These are phyloP conservation scores for Sinopyrophorus schimmeli DNA, from an alignment of 2,888 invertebrate genomes.

Conservation along the genomic window DNA sequence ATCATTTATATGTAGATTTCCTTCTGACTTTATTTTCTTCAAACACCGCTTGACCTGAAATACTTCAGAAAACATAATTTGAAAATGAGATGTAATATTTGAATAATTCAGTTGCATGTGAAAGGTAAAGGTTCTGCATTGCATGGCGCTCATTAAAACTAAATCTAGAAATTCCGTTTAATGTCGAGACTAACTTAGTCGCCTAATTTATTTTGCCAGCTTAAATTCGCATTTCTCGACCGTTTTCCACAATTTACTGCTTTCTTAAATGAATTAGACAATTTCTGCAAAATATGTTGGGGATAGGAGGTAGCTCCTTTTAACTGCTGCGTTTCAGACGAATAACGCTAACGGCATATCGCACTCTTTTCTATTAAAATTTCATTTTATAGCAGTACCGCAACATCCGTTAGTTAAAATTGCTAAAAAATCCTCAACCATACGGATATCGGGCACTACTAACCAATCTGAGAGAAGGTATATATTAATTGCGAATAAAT, in stretches of 20 bases:
- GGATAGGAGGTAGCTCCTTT: constrained; percentile 12
- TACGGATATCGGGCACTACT: too few relatives aligned
- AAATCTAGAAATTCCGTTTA: constrained; percentile 24
- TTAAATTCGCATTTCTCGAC: constrained; percentile 26
- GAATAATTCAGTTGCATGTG: too few relatives aligned
- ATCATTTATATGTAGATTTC: too few relatives aligned
- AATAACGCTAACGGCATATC: constrained; percentile 7
- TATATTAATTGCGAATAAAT: too few relatives aligned
- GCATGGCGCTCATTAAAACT: constrained; percentile 20
- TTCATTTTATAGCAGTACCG: too few relatives aligned
- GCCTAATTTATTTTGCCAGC: constrained; percentile 24
- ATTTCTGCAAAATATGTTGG: constrained; percentile 19
- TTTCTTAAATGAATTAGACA: constrained; percentile 28
- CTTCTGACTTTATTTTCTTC: too few relatives aligned
- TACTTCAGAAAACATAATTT: too few relatives aligned
- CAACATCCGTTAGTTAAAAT: too few relatives aligned
- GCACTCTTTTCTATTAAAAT: constrained; percentile 9
- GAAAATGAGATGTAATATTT: too few relatives aligned
- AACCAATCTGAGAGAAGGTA: too few relatives aligned
- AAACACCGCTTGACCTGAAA: too few relatives aligned
- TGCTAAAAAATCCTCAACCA: too few relatives aligned
- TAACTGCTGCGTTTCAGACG: constrained; percentile 3
- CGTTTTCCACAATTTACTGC: constrained; percentile 26
- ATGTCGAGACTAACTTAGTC: constrained; percentile 16
- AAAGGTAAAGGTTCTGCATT: constrained; percentile 9